Evolutionary conservation across 2,888 invertebrate genomes (phyloP).

Genomic region (Caenorhabditis imperialis): DNA sequence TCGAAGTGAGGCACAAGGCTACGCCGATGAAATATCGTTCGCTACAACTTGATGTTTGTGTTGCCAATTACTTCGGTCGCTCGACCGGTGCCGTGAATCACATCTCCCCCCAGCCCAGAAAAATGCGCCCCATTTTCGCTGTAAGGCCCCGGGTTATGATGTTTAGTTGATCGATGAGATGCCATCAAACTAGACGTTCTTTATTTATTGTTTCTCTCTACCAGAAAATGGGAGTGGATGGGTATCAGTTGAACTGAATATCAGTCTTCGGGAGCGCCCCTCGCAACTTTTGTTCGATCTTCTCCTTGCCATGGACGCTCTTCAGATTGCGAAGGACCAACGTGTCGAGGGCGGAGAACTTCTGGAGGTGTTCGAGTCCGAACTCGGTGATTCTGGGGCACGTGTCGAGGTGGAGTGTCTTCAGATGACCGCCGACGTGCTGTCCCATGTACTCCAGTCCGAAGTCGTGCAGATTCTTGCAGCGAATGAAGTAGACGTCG

Average conservation of each 20-base stretch:
- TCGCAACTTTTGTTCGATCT: slow-evolving; percentile 55
- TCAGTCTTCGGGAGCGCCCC: slow-evolving; percentile 64
- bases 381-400: slow-evolving; percentile 70
- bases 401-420: slow-evolving; percentile 59
- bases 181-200: background rate
- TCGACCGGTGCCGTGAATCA: slow-evolving; percentile 30
- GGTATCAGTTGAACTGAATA: slow-evolving; percentile 40
- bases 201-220: slow-evolving; percentile 1
- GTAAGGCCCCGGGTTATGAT: slow-evolving; percentile 4
- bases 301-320: slow-evolving; percentile 65
- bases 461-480: slow-evolving; percentile 70
- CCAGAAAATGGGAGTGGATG: background rate
- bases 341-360: slow-evolving; percentile 55
- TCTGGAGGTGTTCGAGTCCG: slow-evolving; percentile 65
- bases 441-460: slow-evolving; percentile 70
- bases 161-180: slow-evolving; percentile 25
- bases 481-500: slow-evolving; percentile 61
- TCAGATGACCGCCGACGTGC: slow-evolving; percentile 60
- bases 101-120: slow-evolving; percentile 9
- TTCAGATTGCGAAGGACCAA: slow-evolving; percentile 62
- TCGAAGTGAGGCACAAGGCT: no score
- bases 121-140: no score
- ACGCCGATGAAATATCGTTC: no score
- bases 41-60: slow-evolving; percentile 16
- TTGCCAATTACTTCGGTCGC: slow-evolving; percentile 23